Base-by-base conservation (phyloP, 2,888 invertebrate genomes). In the Morpho helenor region DNA sequence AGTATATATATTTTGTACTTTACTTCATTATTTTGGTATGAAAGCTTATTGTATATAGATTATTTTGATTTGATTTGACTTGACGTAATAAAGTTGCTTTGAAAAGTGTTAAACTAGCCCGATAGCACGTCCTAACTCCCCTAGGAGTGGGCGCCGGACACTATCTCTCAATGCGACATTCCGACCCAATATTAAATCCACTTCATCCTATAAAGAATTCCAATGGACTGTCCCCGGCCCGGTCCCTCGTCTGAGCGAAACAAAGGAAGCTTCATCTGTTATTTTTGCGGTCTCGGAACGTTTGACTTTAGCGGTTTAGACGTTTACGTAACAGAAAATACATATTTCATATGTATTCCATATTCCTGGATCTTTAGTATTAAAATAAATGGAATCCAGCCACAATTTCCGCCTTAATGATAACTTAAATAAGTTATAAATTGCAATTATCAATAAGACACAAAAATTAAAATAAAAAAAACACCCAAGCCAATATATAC, bases 111-210 rank as follows among this genome's bases (percentile, higher is more conserved):
- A 43, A 31, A 51, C 23, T n/a, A 41, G 43, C 31, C 8, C 23
- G 51, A 61, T 59, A n/a, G 62, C 64, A 64, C 64, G 61, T 61
- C 58, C 47, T 39, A 53, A 42, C 52, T 53, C 61, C 52, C 61
- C 48, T 0, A 53, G 52, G 46, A 51, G 42, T 9, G 47, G 10
- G 55, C 52, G 57, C 51, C 54, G 46, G 74, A 76, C 84, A 75
- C 75, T 79, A 80, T 81, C 81, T 79, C 71, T 76, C 80, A 72
- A 75, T 72, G 74, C 76, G 76, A 74, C 81, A 87, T 87, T 83
- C 87, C 82, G 68, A 63, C 69, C 69, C 78, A 84, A 89, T 91
- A 91, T 90, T 90, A 91, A 90, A 90, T 89, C 88, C 82, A 87
- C 87, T 90, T 81, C 87, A 67, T 66, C 64, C 79, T 79, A 80